Evolutionary conservation across 2,113 vertebrate species (phyloP), one percentile per base, ranked within the genome.

Genomic region (Salminus brasiliensis): DNA sequence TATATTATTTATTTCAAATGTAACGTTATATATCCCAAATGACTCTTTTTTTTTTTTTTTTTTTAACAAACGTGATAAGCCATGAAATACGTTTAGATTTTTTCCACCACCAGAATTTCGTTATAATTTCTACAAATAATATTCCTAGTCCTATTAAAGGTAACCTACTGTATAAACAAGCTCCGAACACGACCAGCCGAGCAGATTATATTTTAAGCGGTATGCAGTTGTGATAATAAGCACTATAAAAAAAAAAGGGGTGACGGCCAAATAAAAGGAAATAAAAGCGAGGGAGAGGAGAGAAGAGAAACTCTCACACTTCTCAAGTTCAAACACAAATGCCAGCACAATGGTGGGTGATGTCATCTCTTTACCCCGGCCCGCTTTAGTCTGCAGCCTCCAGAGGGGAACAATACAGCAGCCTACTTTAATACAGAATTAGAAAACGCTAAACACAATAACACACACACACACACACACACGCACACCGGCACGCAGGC

Each of bases 291-390:
- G 52, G n/a, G n/a, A 21, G 34, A 49, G n/a, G 47, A 76, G 72
- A 72, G n/a, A 32, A 21, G 34, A 49, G n/a, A 57, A 76, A 76
- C 67, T 36, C 32, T 77, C 66, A 66, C 59, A 55, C 36, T 71
- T 78, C 63, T 87, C 89, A 91, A 92, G 89, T 91, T 91, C 87
- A 90, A 81, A 83, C 69, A 27, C 83, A 88, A 84, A 62, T 52
- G 66, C 85, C 70, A 81, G 75, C 69, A 79, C 77, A 81, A 80
- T 60, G 71, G 66, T 53, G 49, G 21, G 71, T 85, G 60, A 85
- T 89, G 88, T 86, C 83, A 87, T 68, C 72, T 72, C 86, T 88
- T 89, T 70, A 89, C 62, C 72, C 12, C 36, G 1, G 47, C 29
- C 69, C 67, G 25, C 21, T 72, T 79, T 79, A 73, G 65, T 72